Evolutionary conservation across 2,888 invertebrate genomes (phyloP).

Genomic region (Helicoverpa assulta): DNA sequence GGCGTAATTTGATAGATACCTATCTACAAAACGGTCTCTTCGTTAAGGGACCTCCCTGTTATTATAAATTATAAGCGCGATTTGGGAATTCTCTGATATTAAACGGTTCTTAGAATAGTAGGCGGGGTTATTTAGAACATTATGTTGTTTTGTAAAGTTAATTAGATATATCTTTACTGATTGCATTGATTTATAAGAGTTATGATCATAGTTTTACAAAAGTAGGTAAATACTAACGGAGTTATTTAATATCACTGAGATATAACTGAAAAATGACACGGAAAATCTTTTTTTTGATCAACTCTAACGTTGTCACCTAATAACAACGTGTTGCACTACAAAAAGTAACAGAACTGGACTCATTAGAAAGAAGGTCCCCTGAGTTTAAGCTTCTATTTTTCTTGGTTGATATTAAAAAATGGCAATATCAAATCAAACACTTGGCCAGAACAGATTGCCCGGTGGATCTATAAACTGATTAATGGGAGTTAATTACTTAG

Average conservation of each 20-base stretch:
- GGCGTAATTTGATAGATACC: constrained; percentile 89
- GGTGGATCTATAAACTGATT: no score
- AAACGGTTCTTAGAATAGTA: constrained; percentile 80
- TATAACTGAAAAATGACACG: no score
- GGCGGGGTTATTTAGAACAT: constrained; percentile 68
- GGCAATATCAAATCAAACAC: no score
- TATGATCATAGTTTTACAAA: background rate
- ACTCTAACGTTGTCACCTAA: no score
- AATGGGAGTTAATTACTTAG: no score
- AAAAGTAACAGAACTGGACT: no score
- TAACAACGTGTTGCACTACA: no score
- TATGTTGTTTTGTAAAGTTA: constrained; percentile 55
- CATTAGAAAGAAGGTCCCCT: no score
- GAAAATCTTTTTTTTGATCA: no score
- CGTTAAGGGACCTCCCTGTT: constrained; percentile 87
- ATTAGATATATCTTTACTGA: constrained; percentile 10
- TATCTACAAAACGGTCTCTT: constrained; percentile 89
- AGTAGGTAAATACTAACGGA: background rate
- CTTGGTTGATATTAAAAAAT: no score
- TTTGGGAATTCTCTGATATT: constrained; percentile 86
- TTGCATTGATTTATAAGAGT: background rate
- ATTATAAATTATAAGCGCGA: constrained; percentile 89
- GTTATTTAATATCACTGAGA: background rate
- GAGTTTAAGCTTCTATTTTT: no score
- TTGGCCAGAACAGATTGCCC: no score